Conservation (phyloP, 2,797 vertebrate genomes). For the Hippocampus kuda region DNA sequence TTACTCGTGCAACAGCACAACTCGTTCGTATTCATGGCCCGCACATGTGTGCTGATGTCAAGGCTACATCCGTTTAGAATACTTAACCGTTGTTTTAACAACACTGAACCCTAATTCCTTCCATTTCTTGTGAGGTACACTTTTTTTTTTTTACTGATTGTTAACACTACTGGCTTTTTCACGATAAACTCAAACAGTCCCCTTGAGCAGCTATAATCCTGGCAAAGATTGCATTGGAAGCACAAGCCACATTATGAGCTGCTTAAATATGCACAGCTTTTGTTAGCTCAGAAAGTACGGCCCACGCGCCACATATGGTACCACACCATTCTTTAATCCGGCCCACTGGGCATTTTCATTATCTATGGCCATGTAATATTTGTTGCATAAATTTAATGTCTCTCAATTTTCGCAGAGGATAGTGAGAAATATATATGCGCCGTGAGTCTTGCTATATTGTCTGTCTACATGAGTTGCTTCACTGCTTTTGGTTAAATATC, state of each 20-base stretch:
- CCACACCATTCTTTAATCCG: neutral
- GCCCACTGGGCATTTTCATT: neutral
- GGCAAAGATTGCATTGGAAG: constrained; percentile 35
- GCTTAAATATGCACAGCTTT: neutral
- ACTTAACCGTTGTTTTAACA: neutral
- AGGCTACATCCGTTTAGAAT: constrained; percentile 3
- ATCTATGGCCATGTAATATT: neutral
- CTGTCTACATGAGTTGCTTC: no score
- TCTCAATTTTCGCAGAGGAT: no score
- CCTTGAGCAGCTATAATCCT: constrained; percentile 26
- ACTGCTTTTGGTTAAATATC: no score
- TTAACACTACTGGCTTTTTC: constrained; percentile 13
- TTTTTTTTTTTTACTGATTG: constrained; percentile 24
- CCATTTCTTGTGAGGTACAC: constrained; percentile 7
- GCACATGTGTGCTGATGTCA: neutral
- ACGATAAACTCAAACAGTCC: constrained; percentile 19
- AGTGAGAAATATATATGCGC: no score
- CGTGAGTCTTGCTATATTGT: no score
- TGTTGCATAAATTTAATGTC: neutral
- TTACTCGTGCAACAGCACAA: neutral
- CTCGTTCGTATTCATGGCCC: neutral
- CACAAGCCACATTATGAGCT: neutral
- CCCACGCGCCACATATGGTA: no score
- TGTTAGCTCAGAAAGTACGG: neutral
- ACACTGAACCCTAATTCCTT: neutral